Evolutionary conservation across 2,888 invertebrate species (phyloP).

Genomic region (Lepas anatifera): DNA sequence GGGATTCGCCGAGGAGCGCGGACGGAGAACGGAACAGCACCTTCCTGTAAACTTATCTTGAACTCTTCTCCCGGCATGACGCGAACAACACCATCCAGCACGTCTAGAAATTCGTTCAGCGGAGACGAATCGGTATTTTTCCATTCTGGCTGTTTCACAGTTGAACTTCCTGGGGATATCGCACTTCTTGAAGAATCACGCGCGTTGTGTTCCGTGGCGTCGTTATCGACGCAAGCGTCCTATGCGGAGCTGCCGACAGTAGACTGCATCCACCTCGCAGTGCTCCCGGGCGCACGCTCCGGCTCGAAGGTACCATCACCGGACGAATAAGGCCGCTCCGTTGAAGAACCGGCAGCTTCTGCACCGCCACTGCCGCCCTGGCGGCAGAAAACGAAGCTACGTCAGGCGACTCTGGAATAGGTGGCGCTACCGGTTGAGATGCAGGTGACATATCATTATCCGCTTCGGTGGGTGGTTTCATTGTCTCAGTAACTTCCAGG

Average conservation of each 20-base stretch:
- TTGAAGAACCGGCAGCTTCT: no score
- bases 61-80: not conserved
- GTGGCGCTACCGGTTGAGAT: not conserved
- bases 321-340: no score
- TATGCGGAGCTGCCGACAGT: no score
- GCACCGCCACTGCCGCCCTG: not conserved
- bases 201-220: no score
- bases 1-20: not conserved
- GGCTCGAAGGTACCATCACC: no score
- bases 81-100: not conserved
- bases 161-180: not conserved
- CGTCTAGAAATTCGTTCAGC: not conserved
- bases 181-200: not conserved
- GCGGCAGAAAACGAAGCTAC: no score
- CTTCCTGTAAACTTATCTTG: not conserved
- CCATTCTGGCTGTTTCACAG: not conserved
- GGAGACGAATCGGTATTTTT: no score
- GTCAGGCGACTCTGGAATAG: no score
- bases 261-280: no score
- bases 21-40: not conserved
- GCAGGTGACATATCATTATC: not conserved
- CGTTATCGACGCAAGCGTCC: no score
- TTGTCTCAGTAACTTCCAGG: no score
- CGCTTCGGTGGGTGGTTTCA: not conserved
- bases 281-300: no score